These are phyloP conservation scores for Smutsia temminckii DNA, from an alignment of 2,797 vertebrate genomes.

Conservation along the genomic window DNA sequence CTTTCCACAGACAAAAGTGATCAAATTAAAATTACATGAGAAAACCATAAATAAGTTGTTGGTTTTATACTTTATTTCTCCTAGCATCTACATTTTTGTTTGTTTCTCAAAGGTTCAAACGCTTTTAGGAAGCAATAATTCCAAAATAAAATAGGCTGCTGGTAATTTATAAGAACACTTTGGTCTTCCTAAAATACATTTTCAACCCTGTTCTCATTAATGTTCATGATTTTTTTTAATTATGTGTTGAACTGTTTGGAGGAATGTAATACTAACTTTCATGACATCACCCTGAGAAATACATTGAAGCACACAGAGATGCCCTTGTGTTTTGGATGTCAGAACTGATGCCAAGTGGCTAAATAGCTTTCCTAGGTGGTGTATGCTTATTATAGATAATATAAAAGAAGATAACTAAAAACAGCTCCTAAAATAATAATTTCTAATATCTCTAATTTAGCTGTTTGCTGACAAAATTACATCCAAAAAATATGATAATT, in stretches of 20 bases:
- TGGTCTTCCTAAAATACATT: conserved; percentile 34
- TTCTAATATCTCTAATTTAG: conserved; percentile 3
- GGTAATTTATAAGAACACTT: conserved; percentile 31
- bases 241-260: conserved; percentile 15
- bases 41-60: neutral
- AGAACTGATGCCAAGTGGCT: conserved; percentile 18
- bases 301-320: neutral
- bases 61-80: neutral
- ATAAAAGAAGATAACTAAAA: conserved; percentile 37
- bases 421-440: conserved; percentile 11
- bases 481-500: neutral
- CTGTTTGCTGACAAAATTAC: neutral
- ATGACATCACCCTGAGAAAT: conserved; percentile 23
- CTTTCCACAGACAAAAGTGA: neutral
- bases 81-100: neutral
- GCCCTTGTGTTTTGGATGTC: conserved; percentile 4
- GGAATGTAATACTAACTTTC: neutral
- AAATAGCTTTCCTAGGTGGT: neutral
- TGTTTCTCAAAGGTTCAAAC: conserved; percentile 25
- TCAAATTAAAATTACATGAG: conserved; percentile 34
- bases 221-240: neutral
- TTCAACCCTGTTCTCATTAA: conserved; percentile 52
- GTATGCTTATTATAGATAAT: neutral
- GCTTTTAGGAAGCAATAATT: conserved; percentile 36
- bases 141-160: conserved; percentile 51